phyloP scores from a whole-genome alignment of 1,140 invertebrate genomes.

The Ceratoteleas bidentatus region DNA sequence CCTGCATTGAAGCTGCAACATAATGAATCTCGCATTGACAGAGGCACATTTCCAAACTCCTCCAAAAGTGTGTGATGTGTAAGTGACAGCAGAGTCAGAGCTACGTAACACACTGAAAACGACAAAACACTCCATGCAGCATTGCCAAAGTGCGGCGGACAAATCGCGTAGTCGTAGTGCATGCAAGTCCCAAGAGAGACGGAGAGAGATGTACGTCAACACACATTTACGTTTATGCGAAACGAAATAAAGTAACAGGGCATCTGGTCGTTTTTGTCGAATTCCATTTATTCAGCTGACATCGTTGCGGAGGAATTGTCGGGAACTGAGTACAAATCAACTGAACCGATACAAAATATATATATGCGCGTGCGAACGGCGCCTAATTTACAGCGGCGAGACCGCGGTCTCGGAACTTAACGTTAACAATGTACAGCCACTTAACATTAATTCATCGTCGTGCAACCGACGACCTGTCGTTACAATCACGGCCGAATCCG shows the following conservation, averaged over 20 bases:
- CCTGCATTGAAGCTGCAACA: no score
- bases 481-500: slow-evolving; percentile 21
- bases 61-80: no score
- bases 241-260: slow-evolving; percentile 13
- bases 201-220: no score
- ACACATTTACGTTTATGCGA: no score
- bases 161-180: no score
- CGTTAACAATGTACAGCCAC: slow-evolving; percentile 42
- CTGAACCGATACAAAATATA: slow-evolving; percentile 46
- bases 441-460: slow-evolving; percentile 32
- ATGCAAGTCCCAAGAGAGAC: no score
- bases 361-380: slow-evolving; percentile 1
- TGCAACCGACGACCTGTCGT: slow-evolving; percentile 27
- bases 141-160: no score
- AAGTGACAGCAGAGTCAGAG: no score
- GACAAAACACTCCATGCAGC: no score
- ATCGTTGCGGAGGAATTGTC: slow-evolving; percentile 24
- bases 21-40: no score
- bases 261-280: slow-evolving; percentile 22
- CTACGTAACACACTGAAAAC: no score
- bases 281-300: slow-evolving; percentile 37
- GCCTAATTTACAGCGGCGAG: slow-evolving; percentile 34
- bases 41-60: no score
- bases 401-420: slow-evolving; percentile 11
- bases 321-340: slow-evolving; percentile 36